Evolutionary conservation across 2,113 vertebrate species (phyloP), one percentile per base, ranked within the genome.

Genomic region (Alethe castanea): DNA sequence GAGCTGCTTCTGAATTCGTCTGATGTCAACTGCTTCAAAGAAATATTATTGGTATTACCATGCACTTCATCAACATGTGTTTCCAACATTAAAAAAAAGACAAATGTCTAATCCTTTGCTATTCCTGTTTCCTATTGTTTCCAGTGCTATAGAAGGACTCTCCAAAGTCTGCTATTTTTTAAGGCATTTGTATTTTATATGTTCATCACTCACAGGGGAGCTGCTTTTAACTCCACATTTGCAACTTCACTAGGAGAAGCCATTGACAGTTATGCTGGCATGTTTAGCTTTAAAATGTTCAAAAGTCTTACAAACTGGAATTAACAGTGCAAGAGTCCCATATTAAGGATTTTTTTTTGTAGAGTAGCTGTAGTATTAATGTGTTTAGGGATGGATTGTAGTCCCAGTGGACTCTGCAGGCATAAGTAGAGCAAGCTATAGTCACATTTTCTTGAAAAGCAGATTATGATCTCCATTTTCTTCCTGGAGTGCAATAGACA

Each of bases 51-150:
- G 24, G 60, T 42, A 91, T 91, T 50, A 72, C 35, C 23, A 29
- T 38, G 3, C 4, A 54, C 33, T 81, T 79, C 78, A 88, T 84
- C 53, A 95, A 36, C 5, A 74, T 45, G 65, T 67, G 61, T 64
- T 97, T 88, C 95, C 78, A 92, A 77, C 29, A 91, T 35, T 35
- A 35, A 85, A 53, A 95, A 94, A 90, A 78, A 91, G 31, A 38
- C 16, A 96, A 84, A 64, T 5, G 1, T 78, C 23, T 73, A 94
- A 95, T 40, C 67, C 26, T 88, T 96, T 85, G 19, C 18, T 47
- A 83, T 80, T 57, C 19, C 25, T 64, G 33, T 73, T 80, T 94
- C n/a, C 35, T 92, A 33, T 81, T 86, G 64, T 92, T 94, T 81
- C 74, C 23, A 66, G 47, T 79, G 64, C 52, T 90, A 84, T 13